Conservation (phyloP, 1,140 invertebrate species). For the Ostrea edulis region DNA sequence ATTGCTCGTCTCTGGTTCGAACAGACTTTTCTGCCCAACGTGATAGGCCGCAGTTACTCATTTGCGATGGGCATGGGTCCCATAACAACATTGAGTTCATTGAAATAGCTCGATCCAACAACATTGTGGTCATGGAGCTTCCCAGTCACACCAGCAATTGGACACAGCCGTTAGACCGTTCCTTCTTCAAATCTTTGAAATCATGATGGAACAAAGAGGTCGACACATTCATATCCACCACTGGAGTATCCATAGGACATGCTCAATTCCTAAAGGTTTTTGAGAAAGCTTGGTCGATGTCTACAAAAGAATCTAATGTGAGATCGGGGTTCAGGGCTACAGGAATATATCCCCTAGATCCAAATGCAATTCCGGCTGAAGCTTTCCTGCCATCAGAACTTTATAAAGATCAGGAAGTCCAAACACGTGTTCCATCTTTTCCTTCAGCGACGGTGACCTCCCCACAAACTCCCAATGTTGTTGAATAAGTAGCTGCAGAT, state of each 20-base stretch:
- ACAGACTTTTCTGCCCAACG: not conserved
- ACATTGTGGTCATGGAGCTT: conserved; percentile 29
- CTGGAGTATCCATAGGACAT: conserved; percentile 50
- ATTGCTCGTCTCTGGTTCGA: not conserved
- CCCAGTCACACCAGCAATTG: conserved; percentile 52
- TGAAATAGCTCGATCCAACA: not conserved
- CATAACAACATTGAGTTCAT: not conserved
- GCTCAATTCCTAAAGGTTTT: conserved; percentile 46
- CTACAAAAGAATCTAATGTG: not conserved
- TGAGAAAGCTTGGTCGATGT: conserved; percentile 2
- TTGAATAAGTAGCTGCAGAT: too few species aligned
- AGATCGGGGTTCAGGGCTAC: not conserved
- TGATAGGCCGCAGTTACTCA: not conserved
- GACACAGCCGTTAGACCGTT: conserved; percentile 45
- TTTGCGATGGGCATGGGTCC: not conserved
- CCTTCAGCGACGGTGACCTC: too few species aligned
- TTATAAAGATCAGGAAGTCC: not conserved
- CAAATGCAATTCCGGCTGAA: not conserved
- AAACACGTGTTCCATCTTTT: too few species aligned
- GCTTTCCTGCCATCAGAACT: not conserved
- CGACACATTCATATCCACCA: conserved; percentile 40
- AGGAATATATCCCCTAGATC: not conserved
- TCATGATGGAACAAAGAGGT: conserved; percentile 24
- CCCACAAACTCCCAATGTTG: too few species aligned
- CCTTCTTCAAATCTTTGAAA: conserved; percentile 54